phyloP scores from a whole-genome alignment of 2,797 vertebrate species.

The Falco peregrinus region DNA sequence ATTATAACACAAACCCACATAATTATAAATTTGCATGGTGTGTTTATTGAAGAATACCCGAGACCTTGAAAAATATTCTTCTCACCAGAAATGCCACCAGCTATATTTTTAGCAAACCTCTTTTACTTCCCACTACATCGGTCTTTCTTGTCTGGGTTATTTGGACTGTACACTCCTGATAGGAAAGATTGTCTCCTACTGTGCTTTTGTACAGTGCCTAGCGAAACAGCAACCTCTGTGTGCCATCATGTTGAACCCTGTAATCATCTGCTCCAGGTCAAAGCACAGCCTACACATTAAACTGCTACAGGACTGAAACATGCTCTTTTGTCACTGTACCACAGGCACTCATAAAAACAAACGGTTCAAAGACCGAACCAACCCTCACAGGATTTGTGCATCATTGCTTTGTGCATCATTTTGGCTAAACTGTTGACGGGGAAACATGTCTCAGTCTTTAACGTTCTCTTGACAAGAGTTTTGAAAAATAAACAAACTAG shows the following conservation, averaged over 20 bases:
- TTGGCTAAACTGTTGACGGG: not conserved
- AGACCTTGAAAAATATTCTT: not conserved
- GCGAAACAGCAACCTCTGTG: rapidly evolving
- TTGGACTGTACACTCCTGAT: not conserved
- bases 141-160: not conserved
- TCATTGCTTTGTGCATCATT: not conserved
- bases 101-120: not conserved
- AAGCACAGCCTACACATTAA: not conserved
- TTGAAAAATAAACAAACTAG: not conserved
- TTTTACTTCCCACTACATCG: not conserved
- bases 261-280: not conserved
- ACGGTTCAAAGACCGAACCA: not conserved
- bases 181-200: not conserved
- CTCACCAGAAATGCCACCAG: not conserved
- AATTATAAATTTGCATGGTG: not conserved
- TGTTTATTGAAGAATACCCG: not conserved
- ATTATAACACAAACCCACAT: not conserved
- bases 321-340: not conserved
- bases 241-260: not conserved
- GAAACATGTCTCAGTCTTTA: not conserved
- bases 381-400: not conserved
- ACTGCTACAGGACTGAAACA: not conserved
- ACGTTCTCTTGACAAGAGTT: not conserved
- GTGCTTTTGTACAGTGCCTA: not conserved
- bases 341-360: not conserved